Base-by-base conservation (phyloP, 2,797 vertebrate genomes). In the Pantherophis alleghaniensis region DNA sequence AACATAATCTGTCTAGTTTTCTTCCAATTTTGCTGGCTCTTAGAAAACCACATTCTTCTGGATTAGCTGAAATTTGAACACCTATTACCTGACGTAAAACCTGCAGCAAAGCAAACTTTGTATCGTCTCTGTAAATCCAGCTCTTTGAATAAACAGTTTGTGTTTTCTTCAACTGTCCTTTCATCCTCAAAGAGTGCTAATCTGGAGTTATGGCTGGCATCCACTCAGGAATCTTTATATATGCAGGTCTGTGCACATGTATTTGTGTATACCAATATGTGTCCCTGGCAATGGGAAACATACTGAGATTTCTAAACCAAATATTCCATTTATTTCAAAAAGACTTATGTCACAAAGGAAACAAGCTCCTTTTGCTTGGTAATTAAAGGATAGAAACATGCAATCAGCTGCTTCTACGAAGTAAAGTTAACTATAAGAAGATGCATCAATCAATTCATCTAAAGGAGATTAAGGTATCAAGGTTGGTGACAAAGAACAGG, bases 311-410 rank as follows among this genome's bases (percentile, higher is more conserved):
- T n/a, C 37, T 53, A 42, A 92, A 47, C n/a, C 42, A 90, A 87
- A 87, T 16, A 55, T 22, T 87, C 12, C 24, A 5, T 22, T 92
- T 37, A 32, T 7, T 79, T 88, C 22, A 32, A 59, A 87, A 60
- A 37, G 11, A 51, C 10, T 24, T n/a, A 55, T 18, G 47, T 87
- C 28, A 74, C 14, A 87, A 53, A 26, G 22, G 55, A 90, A 90
- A 74, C 32, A 26, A 10, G 9, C 28, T 12, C 59, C 22, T 56
- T 12, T 53, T 88, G 56, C 57, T 94, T 83, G 93, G 74, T 91
- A 90, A 89, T 66, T 92, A 90, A 90, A 91, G 42, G 59, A 91
- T 47, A 60, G n/a, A 91, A 69, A 74, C 47, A 61, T 1, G 32
- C 32, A 66, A 90, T 53, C 47, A 18, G 14, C 3, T 94, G 69